Evolutionary conservation across 1,140 invertebrate species (phyloP), one percentile per base, ranked within the genome.

Genomic region (Druon quercuslanigerum): DNA sequence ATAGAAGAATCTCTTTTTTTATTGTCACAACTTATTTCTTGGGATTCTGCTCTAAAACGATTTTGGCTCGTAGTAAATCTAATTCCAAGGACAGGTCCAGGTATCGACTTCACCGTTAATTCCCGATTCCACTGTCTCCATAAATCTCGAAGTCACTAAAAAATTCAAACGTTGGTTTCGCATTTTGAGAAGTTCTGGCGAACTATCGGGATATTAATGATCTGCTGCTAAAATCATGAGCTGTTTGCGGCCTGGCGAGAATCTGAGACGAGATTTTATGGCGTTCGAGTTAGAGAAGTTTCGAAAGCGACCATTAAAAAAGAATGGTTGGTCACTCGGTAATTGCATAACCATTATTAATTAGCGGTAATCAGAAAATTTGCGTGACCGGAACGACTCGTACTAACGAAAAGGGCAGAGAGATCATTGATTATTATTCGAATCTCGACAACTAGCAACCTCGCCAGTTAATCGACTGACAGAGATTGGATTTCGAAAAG

Each of bases 171-270:
- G 25, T n/a, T 66, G 25, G 25, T 66, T 66, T 66, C 60, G 40
- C 60, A 66, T 66, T 40, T 66, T 66, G 33, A 40, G 33, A 66
- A 66, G 25, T 66, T 66, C 60, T 66, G 46, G 25, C 33, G 33
- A 66, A 66, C 60, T 66, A 66, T 66, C 25, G 40, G 60, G 60
- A 66, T 66, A 66, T 66, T 66, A 66, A 66, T 66, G 60, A 66
- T 66, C 33, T 46, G 60, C 60, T 66, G 60, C 60, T 66, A 33
- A 66, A 66, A 66, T 66, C 60, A 66, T 33, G 60, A 66, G 60
- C 60, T 33, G 20, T 66, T 66, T 66, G 13, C 16, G 19, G 11
- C 52, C 17, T 60, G 11, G 14, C 57, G 20, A 60, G 57, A 60
- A 60, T 60, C 57, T 66, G 14, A 25, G 60, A 66, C 60, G 60